Conservation (phyloP, 2,797 vertebrate genomes). For the Anguilla megastoma region DNA sequence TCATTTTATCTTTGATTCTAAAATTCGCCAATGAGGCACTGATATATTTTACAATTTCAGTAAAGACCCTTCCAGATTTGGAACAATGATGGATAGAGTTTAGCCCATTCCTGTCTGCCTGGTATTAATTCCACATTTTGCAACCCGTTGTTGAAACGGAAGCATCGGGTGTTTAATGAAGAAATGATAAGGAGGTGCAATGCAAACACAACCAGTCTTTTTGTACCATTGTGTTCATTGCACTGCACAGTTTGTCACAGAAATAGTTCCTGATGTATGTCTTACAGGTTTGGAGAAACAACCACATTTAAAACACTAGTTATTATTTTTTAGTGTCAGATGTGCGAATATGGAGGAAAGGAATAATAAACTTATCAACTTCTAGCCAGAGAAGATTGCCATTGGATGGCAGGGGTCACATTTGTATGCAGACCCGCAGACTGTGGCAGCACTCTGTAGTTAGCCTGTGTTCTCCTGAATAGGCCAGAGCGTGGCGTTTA, state of each 20-base stretch:
- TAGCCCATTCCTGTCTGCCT: background rate
- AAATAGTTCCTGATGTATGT: background rate
- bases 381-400: background rate
- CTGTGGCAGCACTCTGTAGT: background rate
- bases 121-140: background rate
- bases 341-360: background rate
- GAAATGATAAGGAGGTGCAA: background rate
- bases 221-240: background rate
- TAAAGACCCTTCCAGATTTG: conserved; percentile 16
- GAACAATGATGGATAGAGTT: conserved; percentile 14
- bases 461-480: background rate
- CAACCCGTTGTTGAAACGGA: conserved; percentile 7
- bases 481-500: background rate
- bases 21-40: background rate
- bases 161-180: conserved; percentile 1
- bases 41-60: conserved; percentile 6
- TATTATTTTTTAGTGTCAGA: background rate
- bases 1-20: background rate
- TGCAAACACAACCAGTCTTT: background rate
- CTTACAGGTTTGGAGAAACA: background rate
- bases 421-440: background rate
- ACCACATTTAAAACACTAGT: background rate
- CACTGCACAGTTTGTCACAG: background rate
- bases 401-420: background rate
- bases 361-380: background rate